A percentile compares a stretch with the other conserved stretches of the same genome.
phyloP scores from a whole-genome alignment of 2,797 vertebrate species.

The Naso thynnoides region DNA sequence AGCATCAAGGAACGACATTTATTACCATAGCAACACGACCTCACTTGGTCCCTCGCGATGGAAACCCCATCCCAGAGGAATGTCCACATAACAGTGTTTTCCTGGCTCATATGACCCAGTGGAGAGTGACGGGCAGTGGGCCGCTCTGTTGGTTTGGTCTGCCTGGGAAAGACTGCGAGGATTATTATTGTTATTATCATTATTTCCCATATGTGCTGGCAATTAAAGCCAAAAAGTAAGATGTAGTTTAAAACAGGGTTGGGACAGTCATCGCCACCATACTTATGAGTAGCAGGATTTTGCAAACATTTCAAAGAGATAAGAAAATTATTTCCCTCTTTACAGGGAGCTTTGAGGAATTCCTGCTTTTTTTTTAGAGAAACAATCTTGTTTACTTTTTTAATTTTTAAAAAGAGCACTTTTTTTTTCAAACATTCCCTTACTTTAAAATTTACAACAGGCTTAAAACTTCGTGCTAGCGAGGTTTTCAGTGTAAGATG shows the following conservation, averaged over 20 bases:
- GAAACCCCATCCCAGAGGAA: slow-evolving; percentile 70
- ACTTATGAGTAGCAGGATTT: slow-evolving; percentile 12
- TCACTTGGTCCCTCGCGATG: slow-evolving; percentile 66
- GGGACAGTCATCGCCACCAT: not conserved
- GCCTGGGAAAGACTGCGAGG: slow-evolving; percentile 53
- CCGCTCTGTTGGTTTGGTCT: slow-evolving; percentile 18
- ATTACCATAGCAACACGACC: slow-evolving; percentile 70
- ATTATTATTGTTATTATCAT: slow-evolving; percentile 17
- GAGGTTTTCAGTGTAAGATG: not conserved
- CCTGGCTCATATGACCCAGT: slow-evolving; percentile 31
- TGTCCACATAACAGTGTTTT: slow-evolving; percentile 41
- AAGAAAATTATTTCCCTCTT: not conserved
- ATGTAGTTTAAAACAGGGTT: not conserved
- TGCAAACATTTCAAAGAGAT: not conserved
- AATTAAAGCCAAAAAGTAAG: not conserved
- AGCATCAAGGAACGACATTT: slow-evolving; percentile 49
- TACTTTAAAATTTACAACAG: too few species aligned
- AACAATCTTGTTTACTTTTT: not conserved
- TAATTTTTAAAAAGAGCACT: too few species aligned
- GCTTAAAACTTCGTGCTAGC: not conserved
- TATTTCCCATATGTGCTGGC: not conserved
- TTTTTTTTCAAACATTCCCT: too few species aligned
- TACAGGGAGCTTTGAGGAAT: not conserved
- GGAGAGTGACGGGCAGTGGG: slow-evolving; percentile 17
- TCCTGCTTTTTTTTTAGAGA: not conserved